Percentiles rank a stretch among this genome's conserved stretches.
These are phyloP conservation scores for Porites evermanni DNA, from an alignment of 92 coral and sea anemone genomes.

Conservation along the genomic window DNA sequence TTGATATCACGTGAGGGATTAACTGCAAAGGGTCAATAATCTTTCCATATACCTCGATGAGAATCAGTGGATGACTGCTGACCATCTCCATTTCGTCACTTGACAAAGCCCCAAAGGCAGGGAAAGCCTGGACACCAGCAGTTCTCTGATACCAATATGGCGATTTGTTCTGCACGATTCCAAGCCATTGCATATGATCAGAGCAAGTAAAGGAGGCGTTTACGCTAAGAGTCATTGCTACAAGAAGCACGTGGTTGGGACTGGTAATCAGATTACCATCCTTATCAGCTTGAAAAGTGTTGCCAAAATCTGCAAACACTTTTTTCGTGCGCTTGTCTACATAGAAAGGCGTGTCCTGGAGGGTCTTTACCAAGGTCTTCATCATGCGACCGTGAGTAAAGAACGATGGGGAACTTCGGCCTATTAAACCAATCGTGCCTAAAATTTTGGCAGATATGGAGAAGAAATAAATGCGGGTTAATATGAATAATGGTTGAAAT, in stretches of 20 bases:
- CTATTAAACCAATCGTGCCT: conserved; percentile 76
- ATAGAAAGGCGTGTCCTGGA: conserved; percentile 58
- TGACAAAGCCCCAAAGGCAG: conserved; percentile 38
- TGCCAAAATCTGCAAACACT: conserved; percentile 73
- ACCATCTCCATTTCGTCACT: conserved; percentile 41
- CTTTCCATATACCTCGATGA: conserved; percentile 61
- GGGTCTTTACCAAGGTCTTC: conserved; percentile 2
- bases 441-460: too few species aligned
- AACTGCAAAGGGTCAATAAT: neutral
- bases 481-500: too few species aligned
- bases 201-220: conserved; percentile 45
- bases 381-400: conserved; percentile 66
- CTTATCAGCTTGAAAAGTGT: conserved; percentile 48
- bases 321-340: conserved; percentile 39
- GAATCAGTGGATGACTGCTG: conserved; percentile 48
- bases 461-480: neutral
- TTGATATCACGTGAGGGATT: too few species aligned
- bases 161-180: conserved; percentile 28
- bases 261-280: conserved; percentile 51
- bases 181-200: conserved; percentile 65
- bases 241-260: conserved; percentile 27
- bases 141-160: conserved; percentile 56
- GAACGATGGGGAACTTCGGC: conserved; percentile 60
- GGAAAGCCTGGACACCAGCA: conserved; percentile 71
- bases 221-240: conserved; percentile 25